phyloP scores from a whole-genome alignment of 2,888 invertebrate species.

The Agonum fuliginosum region DNA sequence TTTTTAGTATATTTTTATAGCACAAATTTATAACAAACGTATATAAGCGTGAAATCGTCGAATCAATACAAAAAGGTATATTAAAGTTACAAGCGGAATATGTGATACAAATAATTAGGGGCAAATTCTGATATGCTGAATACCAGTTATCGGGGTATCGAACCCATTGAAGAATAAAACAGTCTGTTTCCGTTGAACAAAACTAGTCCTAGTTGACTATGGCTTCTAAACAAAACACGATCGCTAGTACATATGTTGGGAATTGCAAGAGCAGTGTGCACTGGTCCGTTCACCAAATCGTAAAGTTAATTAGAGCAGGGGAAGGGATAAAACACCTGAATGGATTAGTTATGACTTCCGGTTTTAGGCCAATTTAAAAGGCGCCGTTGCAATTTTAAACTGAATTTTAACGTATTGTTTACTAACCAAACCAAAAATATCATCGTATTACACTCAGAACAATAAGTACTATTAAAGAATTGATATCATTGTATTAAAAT shows the following conservation, averaged over 20 bases:
- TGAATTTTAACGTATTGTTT: slow-evolving; percentile 55
- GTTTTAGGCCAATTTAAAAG: slow-evolving; percentile 56
- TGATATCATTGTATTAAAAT: neutral
- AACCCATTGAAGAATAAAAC: slow-evolving; percentile 4
- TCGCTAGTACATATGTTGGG: slow-evolving; percentile 14
- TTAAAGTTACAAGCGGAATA: too few relatives aligned
- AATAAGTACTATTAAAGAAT: neutral
- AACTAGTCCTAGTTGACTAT: neutral
- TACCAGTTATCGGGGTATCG: too few relatives aligned
- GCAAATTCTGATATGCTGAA: neutral
- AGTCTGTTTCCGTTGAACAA: slow-evolving; percentile 19
- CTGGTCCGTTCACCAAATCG: slow-evolving; percentile 27
- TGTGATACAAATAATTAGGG: too few relatives aligned
- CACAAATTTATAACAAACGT: too few relatives aligned
- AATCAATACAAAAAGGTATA: too few relatives aligned
- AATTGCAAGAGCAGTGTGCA: slow-evolving; percentile 36
- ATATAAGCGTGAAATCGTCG: too few relatives aligned
- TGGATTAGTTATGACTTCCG: slow-evolving; percentile 59
- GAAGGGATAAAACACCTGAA: slow-evolving; percentile 55
- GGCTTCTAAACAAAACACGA: slow-evolving; percentile 23
- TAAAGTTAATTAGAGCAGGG: slow-evolving; percentile 42
- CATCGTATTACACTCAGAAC: neutral
- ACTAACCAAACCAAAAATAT: slow-evolving; percentile 45
- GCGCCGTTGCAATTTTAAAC: slow-evolving; percentile 60
- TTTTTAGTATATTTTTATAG: too few relatives aligned